Evolutionary conservation across 2,797 vertebrate species (phyloP).

Genomic region (Urocyon cinereoargenteus): DNA sequence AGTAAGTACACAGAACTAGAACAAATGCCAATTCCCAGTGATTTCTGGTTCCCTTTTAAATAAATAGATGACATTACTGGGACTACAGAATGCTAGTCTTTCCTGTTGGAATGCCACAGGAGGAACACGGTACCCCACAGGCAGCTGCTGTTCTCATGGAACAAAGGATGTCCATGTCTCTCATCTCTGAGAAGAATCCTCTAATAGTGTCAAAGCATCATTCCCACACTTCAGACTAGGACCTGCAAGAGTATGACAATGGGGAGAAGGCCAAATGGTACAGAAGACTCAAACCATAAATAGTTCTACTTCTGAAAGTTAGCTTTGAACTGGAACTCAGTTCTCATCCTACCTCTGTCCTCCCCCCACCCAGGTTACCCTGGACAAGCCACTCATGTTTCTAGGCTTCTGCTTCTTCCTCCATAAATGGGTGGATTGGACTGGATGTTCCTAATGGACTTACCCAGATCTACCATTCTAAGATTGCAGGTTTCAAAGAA

Average conservation of each 20-base stretch:
- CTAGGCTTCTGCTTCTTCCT: not conserved
- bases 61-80: not conserved
- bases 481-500: not conserved
- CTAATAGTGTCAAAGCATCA: not conserved
- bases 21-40: not conserved
- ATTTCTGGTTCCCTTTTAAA: conserved; percentile 17
- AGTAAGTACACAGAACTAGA: not conserved
- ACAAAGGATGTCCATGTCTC: not conserved
- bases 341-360: not conserved
- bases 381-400: not conserved
- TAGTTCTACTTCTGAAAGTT: not conserved
- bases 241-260: not conserved
- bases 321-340: not conserved
- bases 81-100: not conserved
- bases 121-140: not conserved
- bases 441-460: not conserved
- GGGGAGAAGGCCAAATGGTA: not conserved
- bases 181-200: not conserved
- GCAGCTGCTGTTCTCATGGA: not conserved
- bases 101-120: not conserved
- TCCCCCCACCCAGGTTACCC: not conserved
- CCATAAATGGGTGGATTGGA: not conserved
- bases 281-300: not conserved
- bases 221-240: not conserved
- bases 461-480: not conserved